Evolutionary conservation across 2,888 invertebrate species (phyloP).

Genomic region (Anorthoa munda): DNA sequence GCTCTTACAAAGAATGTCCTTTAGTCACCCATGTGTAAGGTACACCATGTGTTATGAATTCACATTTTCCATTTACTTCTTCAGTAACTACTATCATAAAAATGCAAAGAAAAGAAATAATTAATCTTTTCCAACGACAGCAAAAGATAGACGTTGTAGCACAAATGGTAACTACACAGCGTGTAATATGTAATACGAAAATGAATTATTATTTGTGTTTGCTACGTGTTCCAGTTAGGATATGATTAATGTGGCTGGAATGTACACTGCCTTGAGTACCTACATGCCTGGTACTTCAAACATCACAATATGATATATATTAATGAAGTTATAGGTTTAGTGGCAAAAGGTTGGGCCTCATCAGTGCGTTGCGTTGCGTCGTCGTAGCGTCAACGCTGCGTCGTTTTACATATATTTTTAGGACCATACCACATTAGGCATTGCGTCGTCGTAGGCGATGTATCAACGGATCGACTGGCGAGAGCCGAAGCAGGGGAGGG

Average conservation of each 20-base stretch:
- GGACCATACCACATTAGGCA: no score
- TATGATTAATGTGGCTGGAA: conserved; percentile 69
- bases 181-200: conserved; percentile 63
- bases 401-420: no score
- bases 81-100: not conserved
- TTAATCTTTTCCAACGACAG: conserved; percentile 41
- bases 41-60: no score
- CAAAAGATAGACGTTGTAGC: conserved; percentile 32
- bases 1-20: no score
- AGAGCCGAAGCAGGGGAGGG: no score
- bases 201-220: conserved; percentile 68
- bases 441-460: no score
- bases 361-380: no score
- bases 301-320: conserved; percentile 39
- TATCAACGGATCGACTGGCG: no score
- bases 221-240: conserved; percentile 66
- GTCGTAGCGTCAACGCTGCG: no score
- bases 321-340: not conserved
- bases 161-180: conserved; percentile 51
- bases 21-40: no score
- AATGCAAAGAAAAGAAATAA: conserved; percentile 36
- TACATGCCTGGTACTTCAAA: conserved; percentile 26
- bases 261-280: conserved; percentile 27
- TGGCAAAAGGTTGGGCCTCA: not conserved
- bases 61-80: not conserved